phyloP scores from a whole-genome alignment of 2,113 vertebrate species.

The Tragelaphus buxtoni region DNA sequence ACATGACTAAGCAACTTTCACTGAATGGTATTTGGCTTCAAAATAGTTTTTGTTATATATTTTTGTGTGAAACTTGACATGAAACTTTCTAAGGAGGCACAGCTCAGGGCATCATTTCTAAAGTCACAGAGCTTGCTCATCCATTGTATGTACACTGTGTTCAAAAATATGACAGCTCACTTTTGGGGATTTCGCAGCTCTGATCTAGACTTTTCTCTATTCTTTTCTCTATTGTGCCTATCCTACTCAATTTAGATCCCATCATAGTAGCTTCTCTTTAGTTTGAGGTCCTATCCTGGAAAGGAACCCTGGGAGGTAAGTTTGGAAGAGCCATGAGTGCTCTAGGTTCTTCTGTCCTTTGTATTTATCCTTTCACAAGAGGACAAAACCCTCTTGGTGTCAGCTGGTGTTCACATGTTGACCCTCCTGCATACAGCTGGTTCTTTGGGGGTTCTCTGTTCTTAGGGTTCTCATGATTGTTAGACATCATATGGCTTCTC shows the following conservation, averaged over 20 bases:
- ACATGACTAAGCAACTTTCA: background rate
- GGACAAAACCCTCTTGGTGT: background rate
- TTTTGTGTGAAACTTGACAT: background rate
- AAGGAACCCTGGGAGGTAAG: background rate
- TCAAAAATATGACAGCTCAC: background rate
- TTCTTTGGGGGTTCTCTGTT: background rate
- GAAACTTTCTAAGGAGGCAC: background rate
- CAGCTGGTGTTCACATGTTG: background rate
- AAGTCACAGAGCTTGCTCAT: background rate
- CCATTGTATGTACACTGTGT: too few relatives aligned
- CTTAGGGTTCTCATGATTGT: too few relatives aligned
- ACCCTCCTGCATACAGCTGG: too few relatives aligned
- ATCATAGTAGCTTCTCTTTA: background rate
- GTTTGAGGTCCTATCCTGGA: background rate
- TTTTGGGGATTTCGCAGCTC: background rate
- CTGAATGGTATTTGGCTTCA: background rate
- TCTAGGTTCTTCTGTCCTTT: background rate
- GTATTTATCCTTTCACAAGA: background rate
- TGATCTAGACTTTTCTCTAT: background rate
- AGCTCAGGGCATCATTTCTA: background rate
- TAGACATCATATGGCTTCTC: background rate
- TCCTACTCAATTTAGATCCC: background rate
- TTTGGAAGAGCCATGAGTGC: background rate
- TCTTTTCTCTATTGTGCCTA: background rate
- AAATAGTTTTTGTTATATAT: background rate